Evolutionary conservation across 2,113 vertebrate genomes (phyloP).

Genomic region (Physeter macrocephalus): DNA sequence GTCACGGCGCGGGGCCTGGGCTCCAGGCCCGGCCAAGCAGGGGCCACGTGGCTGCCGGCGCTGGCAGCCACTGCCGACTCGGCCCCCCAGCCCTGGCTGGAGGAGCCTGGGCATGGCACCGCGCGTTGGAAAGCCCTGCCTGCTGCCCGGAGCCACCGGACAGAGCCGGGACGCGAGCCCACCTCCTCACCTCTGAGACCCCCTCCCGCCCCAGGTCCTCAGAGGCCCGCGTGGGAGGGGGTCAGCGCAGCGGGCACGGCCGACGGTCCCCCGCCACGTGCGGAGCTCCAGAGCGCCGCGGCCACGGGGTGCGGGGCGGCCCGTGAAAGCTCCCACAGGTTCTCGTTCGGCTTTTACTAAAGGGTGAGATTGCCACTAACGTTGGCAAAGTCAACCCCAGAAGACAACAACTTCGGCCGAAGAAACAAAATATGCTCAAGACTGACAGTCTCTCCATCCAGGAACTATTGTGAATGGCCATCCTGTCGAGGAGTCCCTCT

Average conservation of each 20-base stretch:
- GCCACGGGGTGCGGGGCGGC: background rate
- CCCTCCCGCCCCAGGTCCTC: fast-evolving
- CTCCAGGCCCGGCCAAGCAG: background rate
- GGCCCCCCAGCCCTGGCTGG: fast-evolving
- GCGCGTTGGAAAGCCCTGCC: fast-evolving
- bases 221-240: fast-evolving
- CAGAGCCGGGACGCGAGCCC: fast-evolving
- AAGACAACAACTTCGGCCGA: background rate
- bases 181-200: background rate
- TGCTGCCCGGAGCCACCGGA: background rate
- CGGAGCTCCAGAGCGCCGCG: fast-evolving
- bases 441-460: fast-evolving
- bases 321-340: fast-evolving
- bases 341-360: fast-evolving
- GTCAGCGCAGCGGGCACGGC: fast-evolving
- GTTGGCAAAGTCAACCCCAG: background rate
- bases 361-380: fast-evolving
- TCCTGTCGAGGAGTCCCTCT: too few relatives aligned
- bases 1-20: background rate
- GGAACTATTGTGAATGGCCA: fast-evolving
- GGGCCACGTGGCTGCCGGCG: fast-evolving
- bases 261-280: fast-evolving
- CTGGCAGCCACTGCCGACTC: fast-evolving
- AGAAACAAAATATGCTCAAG: background rate
- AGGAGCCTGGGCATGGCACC: fast-evolving